These are phyloP conservation scores for Sebastolobus altivelis DNA, from an alignment of 2,797 vertebrate species.

Conservation along the genomic window DNA sequence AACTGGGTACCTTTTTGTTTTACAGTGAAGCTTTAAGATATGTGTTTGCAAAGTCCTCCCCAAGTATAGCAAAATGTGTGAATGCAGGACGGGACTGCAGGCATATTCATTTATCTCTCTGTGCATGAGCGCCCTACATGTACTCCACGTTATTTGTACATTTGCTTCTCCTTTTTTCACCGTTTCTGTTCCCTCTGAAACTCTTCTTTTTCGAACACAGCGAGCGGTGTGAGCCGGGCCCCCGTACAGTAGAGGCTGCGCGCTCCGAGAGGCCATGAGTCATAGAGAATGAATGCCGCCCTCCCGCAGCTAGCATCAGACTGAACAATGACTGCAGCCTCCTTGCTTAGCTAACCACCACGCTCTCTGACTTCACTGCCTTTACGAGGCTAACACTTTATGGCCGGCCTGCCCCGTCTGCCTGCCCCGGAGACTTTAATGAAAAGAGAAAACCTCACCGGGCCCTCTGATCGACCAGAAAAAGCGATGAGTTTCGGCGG, in stretches of 20 bases:
- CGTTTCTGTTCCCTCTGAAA: neutral
- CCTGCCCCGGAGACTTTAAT: constrained; percentile 53
- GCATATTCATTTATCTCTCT: constrained; percentile 1
- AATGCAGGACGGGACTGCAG: neutral
- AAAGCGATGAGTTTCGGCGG: constrained; percentile 25
- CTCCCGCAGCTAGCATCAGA: constrained; percentile 68
- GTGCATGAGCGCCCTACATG: neutral
- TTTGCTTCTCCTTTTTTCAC: constrained; percentile 31
- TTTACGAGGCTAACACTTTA: constrained; percentile 69
- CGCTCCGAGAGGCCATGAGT: constrained; percentile 71
- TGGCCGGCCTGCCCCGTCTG: constrained; percentile 17
- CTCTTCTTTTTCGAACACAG: constrained; percentile 10
- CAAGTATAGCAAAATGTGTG: constrained; percentile 6
- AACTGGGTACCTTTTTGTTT: constrained; percentile 3
- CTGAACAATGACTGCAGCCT: constrained; percentile 72
- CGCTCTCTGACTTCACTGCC: constrained; percentile 63
- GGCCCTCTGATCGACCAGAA: constrained; percentile 35
- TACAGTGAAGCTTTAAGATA: neutral
- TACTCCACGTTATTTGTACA: constrained; percentile 11
- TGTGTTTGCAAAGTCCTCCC: neutral
- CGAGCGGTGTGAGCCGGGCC: constrained; percentile 15
- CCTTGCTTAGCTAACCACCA: constrained; percentile 60
- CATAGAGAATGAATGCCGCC: constrained; percentile 69
- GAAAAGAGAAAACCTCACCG: constrained; percentile 59
- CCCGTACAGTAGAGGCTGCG: constrained; percentile 34